Base-by-base conservation (phyloP, 2,888 invertebrate species). In the Idaea aversata region DNA sequence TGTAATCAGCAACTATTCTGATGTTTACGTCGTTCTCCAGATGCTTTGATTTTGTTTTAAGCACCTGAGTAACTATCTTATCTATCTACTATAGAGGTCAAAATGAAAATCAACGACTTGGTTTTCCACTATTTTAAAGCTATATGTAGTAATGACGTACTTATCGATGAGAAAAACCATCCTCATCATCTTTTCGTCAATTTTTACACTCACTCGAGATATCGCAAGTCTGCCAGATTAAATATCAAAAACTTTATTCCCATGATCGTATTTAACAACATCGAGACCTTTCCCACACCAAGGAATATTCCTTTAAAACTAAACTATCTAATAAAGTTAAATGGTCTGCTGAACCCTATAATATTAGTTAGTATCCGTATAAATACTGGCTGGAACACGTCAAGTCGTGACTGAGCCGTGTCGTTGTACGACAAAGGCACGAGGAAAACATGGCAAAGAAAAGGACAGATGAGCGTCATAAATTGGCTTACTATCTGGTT, bases 361-460 rank as follows among this genome's bases (percentile, higher is more conserved):
- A 58, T 58, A 58, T 58, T n/a, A 47, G 5, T 58, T n/a, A 47
- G 5, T 47, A 13, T 7, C 47, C 10, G 6, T 47, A 47, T 47
- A 47, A 47, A 47, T 47, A 47, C 47, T 47, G 13, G 47, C 47
- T 47, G 47, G 10, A 47, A 47, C 47, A 47, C 47, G 62, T 64
- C 68, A 61, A 70, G 64, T 80, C 80, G 80, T 80, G 80, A 77
- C 80, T 72, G 70, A 70, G 68, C 75, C 73, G 70, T 72, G 65
- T 57, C 68, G 65, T 71, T 76, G 75, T 75, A 74, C 75, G 75
- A 75, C 70, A 72, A 71, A 72, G 67, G 68, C 69, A 68, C n/a
- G n/a, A 25, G 25, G 47, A 47, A 47, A 13, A 47, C 47, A 47
- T 13, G 47, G 10, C 13, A 47, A 7, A 47, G 10, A 4, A 13